These are phyloP conservation scores for Catharus bicknelli DNA, from an alignment of 2,113 vertebrate species.

Conservation along the genomic window DNA sequence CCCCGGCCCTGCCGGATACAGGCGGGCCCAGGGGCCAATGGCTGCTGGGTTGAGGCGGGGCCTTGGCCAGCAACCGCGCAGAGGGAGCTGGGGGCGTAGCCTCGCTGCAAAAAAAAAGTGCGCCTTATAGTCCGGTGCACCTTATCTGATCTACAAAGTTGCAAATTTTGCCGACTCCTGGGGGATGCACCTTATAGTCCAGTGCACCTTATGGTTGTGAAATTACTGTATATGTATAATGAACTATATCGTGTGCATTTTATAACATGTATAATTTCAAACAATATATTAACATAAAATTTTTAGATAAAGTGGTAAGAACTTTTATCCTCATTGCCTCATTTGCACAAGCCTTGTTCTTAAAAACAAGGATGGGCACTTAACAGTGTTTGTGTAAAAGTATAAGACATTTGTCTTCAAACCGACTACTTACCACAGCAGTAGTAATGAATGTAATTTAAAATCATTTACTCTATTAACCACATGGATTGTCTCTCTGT, in stretches of 20 bases:
- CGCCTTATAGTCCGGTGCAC: no score
- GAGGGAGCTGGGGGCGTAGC: no score
- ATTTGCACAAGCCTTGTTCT: neutral
- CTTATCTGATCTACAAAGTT: no score
- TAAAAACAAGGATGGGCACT: neutral
- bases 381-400: neutral
- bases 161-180: no score
- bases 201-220: no score
- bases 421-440: neutral
- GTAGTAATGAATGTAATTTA: neutral
- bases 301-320: neutral
- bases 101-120: no score
- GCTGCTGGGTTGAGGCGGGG: no score
- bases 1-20: no score
- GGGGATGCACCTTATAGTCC: no score
- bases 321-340: neutral
- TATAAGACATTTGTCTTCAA: neutral
- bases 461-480: neutral
- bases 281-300: neutral
- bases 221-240: neutral
- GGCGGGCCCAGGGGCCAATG: no score
- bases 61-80: no score
- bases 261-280: neutral
- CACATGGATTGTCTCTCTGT: neutral
- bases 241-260: neutral